phyloP scores from a whole-genome alignment of 2,797 vertebrate genomes.

The Pangasius djambal region DNA sequence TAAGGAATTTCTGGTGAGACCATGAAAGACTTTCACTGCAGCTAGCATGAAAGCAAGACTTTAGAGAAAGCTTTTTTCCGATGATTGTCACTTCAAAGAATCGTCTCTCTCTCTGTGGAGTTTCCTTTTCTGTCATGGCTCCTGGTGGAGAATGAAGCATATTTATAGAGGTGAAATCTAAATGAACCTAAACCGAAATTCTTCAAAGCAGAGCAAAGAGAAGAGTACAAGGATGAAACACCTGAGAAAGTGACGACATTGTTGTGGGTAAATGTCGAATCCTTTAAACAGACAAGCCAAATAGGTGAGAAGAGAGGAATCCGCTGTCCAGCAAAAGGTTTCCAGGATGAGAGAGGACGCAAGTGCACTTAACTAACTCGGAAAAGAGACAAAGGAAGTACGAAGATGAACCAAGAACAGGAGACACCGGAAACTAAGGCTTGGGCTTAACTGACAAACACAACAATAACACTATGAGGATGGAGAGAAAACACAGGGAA shows the following conservation, averaged over 20 bases:
- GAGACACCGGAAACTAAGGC: neutral
- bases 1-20: slow-evolving; percentile 63
- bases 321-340: neutral
- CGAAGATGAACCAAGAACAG: neutral
- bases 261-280: neutral
- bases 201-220: slow-evolving; percentile 22
- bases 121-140: slow-evolving; percentile 54
- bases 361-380: neutral
- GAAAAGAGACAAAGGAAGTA: neutral
- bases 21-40: slow-evolving; percentile 66
- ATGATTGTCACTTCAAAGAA: slow-evolving; percentile 71
- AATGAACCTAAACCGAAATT: neutral
- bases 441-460: neutral
- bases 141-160: slow-evolving; percentile 41
- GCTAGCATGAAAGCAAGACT: slow-evolving; percentile 66
- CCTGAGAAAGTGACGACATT: slow-evolving; percentile 9
- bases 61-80: slow-evolving; percentile 63
- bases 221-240: slow-evolving; percentile 18
- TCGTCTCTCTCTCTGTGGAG: slow-evolving; percentile 55
- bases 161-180: slow-evolving; percentile 25
- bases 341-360: neutral
- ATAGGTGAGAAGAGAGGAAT: neutral
- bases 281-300: neutral
- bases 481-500: neutral
- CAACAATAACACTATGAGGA: neutral